phyloP scores from a whole-genome alignment of 2,888 invertebrate species.

The Eilema sororculum region DNA sequence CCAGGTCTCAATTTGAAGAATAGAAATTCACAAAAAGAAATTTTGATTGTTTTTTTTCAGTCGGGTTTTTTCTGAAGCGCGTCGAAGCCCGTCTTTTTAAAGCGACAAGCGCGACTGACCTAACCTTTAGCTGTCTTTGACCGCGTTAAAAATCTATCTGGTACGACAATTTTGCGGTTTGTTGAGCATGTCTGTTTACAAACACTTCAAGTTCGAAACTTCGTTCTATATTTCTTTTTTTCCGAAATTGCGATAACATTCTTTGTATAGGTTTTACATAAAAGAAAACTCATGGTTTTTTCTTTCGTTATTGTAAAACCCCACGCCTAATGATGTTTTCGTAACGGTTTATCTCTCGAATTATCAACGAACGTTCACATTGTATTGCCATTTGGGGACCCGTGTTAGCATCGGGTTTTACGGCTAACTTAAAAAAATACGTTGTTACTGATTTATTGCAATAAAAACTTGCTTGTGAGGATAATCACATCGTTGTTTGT shows the following conservation, averaged over 20 bases:
- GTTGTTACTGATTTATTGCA: neutral
- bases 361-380: neutral
- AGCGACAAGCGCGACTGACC: slow-evolving; percentile 23
- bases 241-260: slow-evolving; percentile 21
- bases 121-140: slow-evolving; percentile 31
- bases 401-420: neutral
- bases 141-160: slow-evolving; percentile 25
- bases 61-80: slow-evolving; percentile 2
- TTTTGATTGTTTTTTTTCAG: too few relatives aligned
- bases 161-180: slow-evolving; percentile 19
- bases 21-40: too few relatives aligned
- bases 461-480: neutral
- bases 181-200: slow-evolving; percentile 8
- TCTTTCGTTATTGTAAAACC: slow-evolving; percentile 2
- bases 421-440: neutral
- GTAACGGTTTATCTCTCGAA: slow-evolving; percentile 18
- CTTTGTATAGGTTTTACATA: slow-evolving; percentile 16
- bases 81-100: slow-evolving; percentile 26
- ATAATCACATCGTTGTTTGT: too few relatives aligned
- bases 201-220: slow-evolving; percentile 14
- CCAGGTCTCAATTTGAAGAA: too few relatives aligned
- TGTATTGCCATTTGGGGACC: neutral
- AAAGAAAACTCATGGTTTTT: slow-evolving; percentile 9
- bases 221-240: slow-evolving; percentile 13
- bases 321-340: slow-evolving; percentile 26